phyloP scores from a whole-genome alignment of 64 coral and sea anemone species.

The Montipora efflorescens region DNA sequence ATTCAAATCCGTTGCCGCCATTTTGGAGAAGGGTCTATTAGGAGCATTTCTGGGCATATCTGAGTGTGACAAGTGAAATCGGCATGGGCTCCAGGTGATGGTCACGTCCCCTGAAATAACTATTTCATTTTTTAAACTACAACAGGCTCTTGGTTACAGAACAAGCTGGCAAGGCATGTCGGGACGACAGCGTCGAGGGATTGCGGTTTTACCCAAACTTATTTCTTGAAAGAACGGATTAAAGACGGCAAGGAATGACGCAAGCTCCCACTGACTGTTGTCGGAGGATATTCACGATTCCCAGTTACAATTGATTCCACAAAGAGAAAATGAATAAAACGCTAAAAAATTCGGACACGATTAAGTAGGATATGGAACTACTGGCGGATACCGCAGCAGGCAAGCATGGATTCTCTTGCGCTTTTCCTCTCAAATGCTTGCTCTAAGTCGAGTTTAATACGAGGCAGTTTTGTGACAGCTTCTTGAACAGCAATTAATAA shows the following conservation, averaged over 20 bases:
- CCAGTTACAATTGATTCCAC: neutral
- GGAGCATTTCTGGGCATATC: no score
- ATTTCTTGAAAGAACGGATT: slow-evolving; percentile 78
- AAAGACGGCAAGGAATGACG: neutral
- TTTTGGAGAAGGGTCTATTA: no score
- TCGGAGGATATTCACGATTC: neutral
- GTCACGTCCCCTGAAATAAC: no score
- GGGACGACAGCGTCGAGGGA: slow-evolving; percentile 95
- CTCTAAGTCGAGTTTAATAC: no score
- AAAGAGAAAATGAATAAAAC: neutral
- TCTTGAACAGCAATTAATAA: neutral
- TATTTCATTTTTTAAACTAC: neutral
- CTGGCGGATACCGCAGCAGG: no score
- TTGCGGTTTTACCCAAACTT: slow-evolving; percentile 96
- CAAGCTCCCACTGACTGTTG: neutral
- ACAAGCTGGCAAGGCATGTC: slow-evolving; percentile 95
- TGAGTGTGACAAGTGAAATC: no score
- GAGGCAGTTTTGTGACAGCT: no score
- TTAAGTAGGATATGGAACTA: no score
- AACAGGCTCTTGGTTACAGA: slow-evolving; percentile 92
- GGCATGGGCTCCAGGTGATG: no score
- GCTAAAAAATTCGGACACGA: neutral
- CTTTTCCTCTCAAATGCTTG: no score
- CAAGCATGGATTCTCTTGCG: no score
- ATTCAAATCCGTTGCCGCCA: no score